Evolutionary conservation across 2,797 vertebrate genomes (phyloP), one percentile per base, ranked within the genome.

Genomic region (Forpus xanthops): DNA sequence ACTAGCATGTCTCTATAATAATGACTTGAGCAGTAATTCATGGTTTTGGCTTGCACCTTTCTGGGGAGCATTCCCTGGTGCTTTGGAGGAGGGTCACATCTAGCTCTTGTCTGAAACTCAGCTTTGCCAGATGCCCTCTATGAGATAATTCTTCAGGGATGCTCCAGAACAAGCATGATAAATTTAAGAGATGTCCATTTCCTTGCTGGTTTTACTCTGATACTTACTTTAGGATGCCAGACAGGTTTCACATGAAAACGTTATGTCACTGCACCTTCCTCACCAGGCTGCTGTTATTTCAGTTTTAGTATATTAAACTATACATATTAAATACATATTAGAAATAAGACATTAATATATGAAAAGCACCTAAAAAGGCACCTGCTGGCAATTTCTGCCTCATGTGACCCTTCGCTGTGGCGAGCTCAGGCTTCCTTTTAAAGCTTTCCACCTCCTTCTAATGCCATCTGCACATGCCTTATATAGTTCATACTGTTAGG

Each of bases 211-310:
- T 77, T 81, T 39, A 30, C 33, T 42, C 12, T 30, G 10, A 50
- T 41, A 10, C 14, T 20, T 11, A 28, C 33, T 44, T 15, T 41
- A 5, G 37, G 56, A 15, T 41, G 31, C 41, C 58, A 62, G 74
- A 4, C 41, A 27, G 12, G 19, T 56, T 68, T 42, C 3, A 2
- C 1, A 1, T 31, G 73, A 39, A 35, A 18, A 10, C 0, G 3
- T 16, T 24, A 30, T 72, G 41, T 33, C 58, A 14, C 49, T 3
- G 27, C 55, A 37, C 39, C 33, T 74, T 79, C 67, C 49, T 8
- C 31, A 11, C 35, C 13, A 25, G n/a, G 20, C 58, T 61, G 41
- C 60, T 35, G 44, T 5, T 53, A 13, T 42, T 82, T 53, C 62
- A 39, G 31, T 15, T 79, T 39, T 21, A 4, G 31, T 18, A 0